These are phyloP conservation scores for Petroica traversi DNA, from an alignment of 2,113 vertebrate genomes.

Conservation along the genomic window DNA sequence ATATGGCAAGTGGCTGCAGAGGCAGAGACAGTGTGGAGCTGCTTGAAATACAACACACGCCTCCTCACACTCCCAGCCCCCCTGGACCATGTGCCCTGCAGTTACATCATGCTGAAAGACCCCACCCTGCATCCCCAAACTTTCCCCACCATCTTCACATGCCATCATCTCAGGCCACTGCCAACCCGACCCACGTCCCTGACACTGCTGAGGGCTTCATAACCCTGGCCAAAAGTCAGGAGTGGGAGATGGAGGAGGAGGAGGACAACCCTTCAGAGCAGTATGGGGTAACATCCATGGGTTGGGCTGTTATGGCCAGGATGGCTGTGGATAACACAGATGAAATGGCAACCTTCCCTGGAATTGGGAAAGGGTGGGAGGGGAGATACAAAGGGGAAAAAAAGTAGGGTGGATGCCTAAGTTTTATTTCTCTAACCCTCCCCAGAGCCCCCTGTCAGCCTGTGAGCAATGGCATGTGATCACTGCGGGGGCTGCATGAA, in stretches of 20 bases:
- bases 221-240: background rate
- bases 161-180: background rate
- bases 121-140: background rate
- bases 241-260: background rate
- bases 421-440: background rate
- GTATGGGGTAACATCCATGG: fast-evolving
- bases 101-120: background rate
- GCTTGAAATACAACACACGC: conserved; percentile 53
- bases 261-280: background rate
- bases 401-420: background rate
- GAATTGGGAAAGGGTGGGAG: background rate
- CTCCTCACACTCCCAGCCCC: background rate
- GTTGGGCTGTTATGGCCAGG: background rate
- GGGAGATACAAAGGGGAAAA: background rate
- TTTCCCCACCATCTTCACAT: background rate
- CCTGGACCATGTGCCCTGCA: background rate
- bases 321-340: background rate
- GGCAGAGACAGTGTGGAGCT: conserved; percentile 27
- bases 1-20: conserved; percentile 42
- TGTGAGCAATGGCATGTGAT: fast-evolving
- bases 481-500: background rate
- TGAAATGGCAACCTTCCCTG: background rate
- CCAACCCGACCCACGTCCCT: background rate
- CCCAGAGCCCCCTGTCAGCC: background rate
- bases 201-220: background rate